Evolutionary conservation across 2,888 invertebrate species (phyloP), one percentile per base, ranked within the genome.

Genomic region (Polia nebulosa): DNA sequence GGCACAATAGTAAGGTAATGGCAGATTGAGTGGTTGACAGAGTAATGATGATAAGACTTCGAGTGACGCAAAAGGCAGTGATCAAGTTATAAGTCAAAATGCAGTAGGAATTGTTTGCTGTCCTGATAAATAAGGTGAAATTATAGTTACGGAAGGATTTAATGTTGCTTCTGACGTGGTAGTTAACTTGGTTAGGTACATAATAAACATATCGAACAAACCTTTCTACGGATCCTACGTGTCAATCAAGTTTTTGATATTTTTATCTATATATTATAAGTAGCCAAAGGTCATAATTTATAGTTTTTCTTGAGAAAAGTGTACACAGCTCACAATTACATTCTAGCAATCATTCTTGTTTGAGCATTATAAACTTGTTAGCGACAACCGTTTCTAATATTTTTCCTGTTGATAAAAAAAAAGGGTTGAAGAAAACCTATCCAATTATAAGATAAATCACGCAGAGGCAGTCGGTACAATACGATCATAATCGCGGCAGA

Each of bases 371-470:
- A 36, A 25, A 55, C 11, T 11, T 27, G 15, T 27, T n/a, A 45
- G n/a, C 25, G 2, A 25, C 49, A 36, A 20, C 29, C 11, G 9
- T 32, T 47, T 47, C 41, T 29, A 64, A 65, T 20, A 25, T 11
- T 17, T 9, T 5, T 41, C 8, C 17, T 41, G 13, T 39, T 29
- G 13, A 36, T 6, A 52, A 52, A 34, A 45, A 47, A 36, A 45
- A 69, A 69, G 68, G 32, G 25, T 1, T 25, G 20, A 52, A 57
- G 57, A 39, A 72, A 63, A 53, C n/a, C 27, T 59, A 34, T 64
- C 25, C 51, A 76, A 75, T 68, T 82, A 73, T 78, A 51, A 53
- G 77, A 74, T 75, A 80, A 76, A 75, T 76, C 69, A 66, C 66
- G 49, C 56, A 45, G 51, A 64, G 49, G 22, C 9, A 57, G 59